phyloP scores from a whole-genome alignment of 2,888 invertebrate genomes.

The Ornithoptera alexandrae region DNA sequence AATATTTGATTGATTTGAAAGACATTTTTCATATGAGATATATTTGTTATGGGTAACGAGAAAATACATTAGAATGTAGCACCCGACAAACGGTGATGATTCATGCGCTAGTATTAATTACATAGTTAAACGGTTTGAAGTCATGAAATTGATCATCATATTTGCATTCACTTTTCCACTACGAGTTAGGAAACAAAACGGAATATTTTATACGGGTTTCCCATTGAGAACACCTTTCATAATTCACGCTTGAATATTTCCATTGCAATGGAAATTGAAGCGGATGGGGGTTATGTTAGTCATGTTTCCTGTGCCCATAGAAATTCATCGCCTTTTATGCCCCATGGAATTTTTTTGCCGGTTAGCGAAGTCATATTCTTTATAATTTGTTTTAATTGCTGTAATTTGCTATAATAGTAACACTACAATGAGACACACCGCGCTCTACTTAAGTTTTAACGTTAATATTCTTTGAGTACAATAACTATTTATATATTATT shows the following conservation, averaged over 20 bases:
- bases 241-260: conserved; percentile 32
- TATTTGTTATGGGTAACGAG: neutral
- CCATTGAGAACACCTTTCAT: conserved; percentile 32
- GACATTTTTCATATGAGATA: neutral
- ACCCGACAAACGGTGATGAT: neutral
- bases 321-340: conserved; percentile 11
- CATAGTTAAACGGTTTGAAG: conserved; percentile 8
- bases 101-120: conserved; percentile 9
- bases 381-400: conserved; percentile 15
- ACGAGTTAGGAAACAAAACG: neutral
- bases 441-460: neutral
- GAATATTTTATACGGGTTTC: conserved; percentile 30
- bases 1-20: neutral
- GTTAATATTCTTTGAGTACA: neutral
- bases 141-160: conserved; percentile 7
- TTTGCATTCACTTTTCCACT: conserved; percentile 28
- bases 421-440: neutral
- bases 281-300: conserved; percentile 32
- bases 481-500: no score
- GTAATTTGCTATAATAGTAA: neutral
- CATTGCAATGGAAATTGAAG: conserved; percentile 33
- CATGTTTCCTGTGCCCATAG: conserved; percentile 20
- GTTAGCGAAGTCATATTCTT: conserved; percentile 14
- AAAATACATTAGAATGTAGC: neutral
- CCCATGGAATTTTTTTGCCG: conserved; percentile 15